Evolutionary conservation across 1,140 invertebrate genomes (phyloP).

Genomic region (Oncopodura yosiiana): DNA sequence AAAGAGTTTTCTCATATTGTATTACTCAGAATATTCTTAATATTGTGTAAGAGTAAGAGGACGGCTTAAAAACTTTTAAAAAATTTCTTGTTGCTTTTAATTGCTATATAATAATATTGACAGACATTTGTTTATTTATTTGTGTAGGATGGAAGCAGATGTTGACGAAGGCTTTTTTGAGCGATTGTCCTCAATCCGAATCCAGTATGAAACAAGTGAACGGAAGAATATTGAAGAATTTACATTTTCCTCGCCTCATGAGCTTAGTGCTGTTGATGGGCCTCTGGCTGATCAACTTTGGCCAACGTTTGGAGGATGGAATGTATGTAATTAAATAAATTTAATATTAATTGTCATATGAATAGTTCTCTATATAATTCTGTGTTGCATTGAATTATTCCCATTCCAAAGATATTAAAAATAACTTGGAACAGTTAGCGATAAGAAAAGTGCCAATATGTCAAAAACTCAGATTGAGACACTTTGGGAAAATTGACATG

Average conservation of each 20-base stretch:
- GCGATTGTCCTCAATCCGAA: constrained; percentile 31
- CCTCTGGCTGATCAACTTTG: constrained; percentile 25
- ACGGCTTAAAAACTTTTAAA: not conserved
- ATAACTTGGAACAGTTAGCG: too few species aligned
- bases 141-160: constrained; percentile 20
- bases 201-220: constrained; percentile 27
- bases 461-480: too few species aligned
- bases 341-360: too few species aligned
- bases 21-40: too few species aligned
- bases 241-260: constrained; percentile 28
- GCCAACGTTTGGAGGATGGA: constrained; percentile 34
- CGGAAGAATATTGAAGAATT: constrained; percentile 33
- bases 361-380: too few species aligned
- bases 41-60: not conserved
- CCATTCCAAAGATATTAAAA: too few species aligned
- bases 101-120: too few species aligned
- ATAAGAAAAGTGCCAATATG: too few species aligned
- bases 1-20: too few species aligned
- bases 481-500: too few species aligned
- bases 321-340: constrained; percentile 22
- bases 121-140: too few species aligned
- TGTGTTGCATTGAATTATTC: too few species aligned
- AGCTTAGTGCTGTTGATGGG: constrained; percentile 19
- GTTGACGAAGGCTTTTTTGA: constrained; percentile 31
- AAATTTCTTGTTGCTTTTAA: not conserved